Percentiles rank a stretch among this genome's conserved stretches.
Conservation (phyloP, 2,113 vertebrate genomes). For the Acrocephalus arundinaceus region DNA sequence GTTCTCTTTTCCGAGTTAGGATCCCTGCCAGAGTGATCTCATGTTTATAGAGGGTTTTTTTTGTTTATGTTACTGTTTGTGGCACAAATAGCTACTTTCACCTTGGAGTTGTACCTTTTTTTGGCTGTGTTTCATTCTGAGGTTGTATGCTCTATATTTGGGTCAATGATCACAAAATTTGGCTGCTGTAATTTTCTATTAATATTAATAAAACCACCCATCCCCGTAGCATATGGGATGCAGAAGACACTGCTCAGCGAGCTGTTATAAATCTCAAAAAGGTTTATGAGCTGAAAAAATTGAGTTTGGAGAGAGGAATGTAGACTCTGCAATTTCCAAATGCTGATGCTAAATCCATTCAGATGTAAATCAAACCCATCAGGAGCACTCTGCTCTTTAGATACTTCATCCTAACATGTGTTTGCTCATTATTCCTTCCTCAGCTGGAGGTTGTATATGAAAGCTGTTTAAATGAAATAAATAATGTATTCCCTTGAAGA, state of each 20-base stretch:
- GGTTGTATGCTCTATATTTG: not conserved
- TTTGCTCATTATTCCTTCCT: constrained; percentile 15
- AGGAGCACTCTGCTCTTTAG: not conserved
- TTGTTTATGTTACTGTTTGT: not conserved
- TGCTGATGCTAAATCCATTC: constrained; percentile 35
- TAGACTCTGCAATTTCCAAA: constrained; percentile 20
- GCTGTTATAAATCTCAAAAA: constrained; percentile 35
- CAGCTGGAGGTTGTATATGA: not conserved
- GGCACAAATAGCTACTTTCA: constrained; percentile 1
- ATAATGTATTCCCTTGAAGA: not conserved
- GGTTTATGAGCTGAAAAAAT: constrained; percentile 61
- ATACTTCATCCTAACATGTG: not conserved
- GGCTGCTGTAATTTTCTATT: not conserved
- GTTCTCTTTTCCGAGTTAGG: not conserved
- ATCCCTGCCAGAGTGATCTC: not conserved
- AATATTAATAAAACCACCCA: constrained; percentile 7
- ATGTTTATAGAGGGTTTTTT: not conserved
- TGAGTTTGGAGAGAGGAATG: constrained; percentile 14
- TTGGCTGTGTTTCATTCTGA: not conserved
- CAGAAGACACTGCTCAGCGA: constrained; percentile 55
- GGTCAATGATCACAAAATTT: not conserved
- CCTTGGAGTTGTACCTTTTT: not conserved
- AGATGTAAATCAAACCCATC: constrained; percentile 30
- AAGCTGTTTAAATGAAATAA: constrained; percentile 17
- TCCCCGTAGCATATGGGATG: constrained; percentile 15